These are phyloP conservation scores for Cephus spinipes DNA, from an alignment of 2,888 invertebrate genomes.

Conservation along the genomic window DNA sequence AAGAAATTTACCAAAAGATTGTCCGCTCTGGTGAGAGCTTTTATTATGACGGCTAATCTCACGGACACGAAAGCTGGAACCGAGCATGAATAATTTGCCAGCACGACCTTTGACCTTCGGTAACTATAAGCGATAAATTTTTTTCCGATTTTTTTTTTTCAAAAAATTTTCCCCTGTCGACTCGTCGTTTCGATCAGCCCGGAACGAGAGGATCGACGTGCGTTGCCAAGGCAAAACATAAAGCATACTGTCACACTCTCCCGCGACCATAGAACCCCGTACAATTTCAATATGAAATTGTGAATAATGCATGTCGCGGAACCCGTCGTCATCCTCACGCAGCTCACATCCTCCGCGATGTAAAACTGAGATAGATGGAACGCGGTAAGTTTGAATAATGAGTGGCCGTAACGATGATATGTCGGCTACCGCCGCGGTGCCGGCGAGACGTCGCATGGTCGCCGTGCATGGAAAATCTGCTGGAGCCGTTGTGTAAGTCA, in stretches of 20 bases:
- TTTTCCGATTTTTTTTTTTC: background rate
- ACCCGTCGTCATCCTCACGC: conserved; percentile 52
- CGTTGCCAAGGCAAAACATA: conserved; percentile 32
- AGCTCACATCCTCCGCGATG: conserved; percentile 56
- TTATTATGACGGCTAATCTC: background rate
- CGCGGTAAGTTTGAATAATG: conserved; percentile 62
- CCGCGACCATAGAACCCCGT: conserved; percentile 23
- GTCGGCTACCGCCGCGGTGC: conserved; percentile 34
- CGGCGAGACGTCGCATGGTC: conserved; percentile 2
- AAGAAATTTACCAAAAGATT: conserved; percentile 27
- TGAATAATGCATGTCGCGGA: conserved; percentile 58
- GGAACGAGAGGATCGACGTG: background rate
- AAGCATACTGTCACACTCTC: conserved; percentile 43
- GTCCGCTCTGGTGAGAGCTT: background rate
- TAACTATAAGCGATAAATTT: background rate
- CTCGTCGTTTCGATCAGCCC: background rate
- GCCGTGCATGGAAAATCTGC: conserved; percentile 34
- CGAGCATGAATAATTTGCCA: background rate
- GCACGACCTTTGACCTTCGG: background rate
- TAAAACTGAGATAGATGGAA: conserved; percentile 60
- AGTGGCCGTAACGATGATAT: conserved; percentile 54
- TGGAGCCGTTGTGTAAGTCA: conserved; percentile 30
- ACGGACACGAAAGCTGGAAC: background rate
- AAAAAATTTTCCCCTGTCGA: background rate
- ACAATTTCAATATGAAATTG: conserved; percentile 58